Conservation (phyloP, 2,888 invertebrate genomes). For the Drosophila atroscutellata region DNA sequence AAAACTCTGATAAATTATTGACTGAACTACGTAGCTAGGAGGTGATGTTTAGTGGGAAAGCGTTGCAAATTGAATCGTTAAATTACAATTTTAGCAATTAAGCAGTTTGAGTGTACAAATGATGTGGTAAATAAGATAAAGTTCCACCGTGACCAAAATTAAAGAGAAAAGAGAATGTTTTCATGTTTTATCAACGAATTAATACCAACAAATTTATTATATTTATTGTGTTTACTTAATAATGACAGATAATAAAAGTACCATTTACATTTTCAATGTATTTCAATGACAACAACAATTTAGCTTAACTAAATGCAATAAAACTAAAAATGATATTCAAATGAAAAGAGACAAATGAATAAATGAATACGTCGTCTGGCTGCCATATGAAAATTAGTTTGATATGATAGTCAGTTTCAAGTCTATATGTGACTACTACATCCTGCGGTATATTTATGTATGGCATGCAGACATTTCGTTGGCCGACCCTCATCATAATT, state of each 20-base stretch:
- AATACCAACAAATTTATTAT: neutral
- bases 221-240: neutral
- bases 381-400: neutral
- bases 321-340: neutral
- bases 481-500: slow-evolving; percentile 66
- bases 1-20: slow-evolving; percentile 32
- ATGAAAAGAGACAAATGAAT: neutral
- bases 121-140: slow-evolving; percentile 2
- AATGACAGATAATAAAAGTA: neutral
- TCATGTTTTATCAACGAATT: neutral
- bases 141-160: neutral
- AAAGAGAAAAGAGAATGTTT: neutral
- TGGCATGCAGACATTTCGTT: slow-evolving; percentile 18
- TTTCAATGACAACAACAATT: neutral
- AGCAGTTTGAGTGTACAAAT: slow-evolving; percentile 9
- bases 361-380: neutral
- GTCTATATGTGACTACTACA: slow-evolving; percentile 6
- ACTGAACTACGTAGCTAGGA: slow-evolving; percentile 13
- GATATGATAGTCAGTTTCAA: slow-evolving; percentile 1
- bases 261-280: neutral
- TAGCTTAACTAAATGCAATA: neutral
- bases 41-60: slow-evolving; percentile 39
- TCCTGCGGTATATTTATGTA: slow-evolving; percentile 15
- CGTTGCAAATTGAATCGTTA: slow-evolving; percentile 51
- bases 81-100: slow-evolving; percentile 39